Evolutionary conservation across 2,888 invertebrate genomes (phyloP).

Genomic region (Heliconius aoede): DNA sequence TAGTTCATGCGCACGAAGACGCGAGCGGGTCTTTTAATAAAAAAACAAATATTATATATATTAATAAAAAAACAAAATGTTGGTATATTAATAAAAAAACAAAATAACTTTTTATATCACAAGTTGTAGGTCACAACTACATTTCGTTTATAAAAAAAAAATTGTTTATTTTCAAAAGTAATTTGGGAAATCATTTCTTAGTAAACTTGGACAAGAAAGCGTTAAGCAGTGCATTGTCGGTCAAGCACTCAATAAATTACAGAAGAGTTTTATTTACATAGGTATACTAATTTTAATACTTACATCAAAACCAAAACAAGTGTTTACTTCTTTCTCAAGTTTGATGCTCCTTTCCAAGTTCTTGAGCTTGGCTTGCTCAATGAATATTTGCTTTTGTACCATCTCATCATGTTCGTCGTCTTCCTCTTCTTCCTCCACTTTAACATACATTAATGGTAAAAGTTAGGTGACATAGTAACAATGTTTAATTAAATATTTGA

Average conservation of each 20-base stretch:
- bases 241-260: no score
- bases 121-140: not conserved
- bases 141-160: not conserved
- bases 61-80: no score
- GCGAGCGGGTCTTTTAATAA: no score
- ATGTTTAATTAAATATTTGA: no score
- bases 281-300: constrained; percentile 58
- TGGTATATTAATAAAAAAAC: no score
- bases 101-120: not conserved
- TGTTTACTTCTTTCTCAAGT: constrained; percentile 88
- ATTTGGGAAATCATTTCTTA: no score
- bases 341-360: constrained; percentile 63
- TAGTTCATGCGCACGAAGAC: no score
- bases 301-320: constrained; percentile 93
- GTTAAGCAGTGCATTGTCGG: no score
- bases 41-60: no score
- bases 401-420: constrained; percentile 67
- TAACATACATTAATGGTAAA: not conserved
- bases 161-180: not conserved
- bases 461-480: not conserved
- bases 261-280: no score
- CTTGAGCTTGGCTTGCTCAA: constrained; percentile 51
- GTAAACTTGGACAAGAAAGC: no score
- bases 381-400: constrained; percentile 60
- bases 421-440: constrained; percentile 60